Conservation (phyloP, 2,888 invertebrate genomes). For the Pediacus dermestoides region DNA sequence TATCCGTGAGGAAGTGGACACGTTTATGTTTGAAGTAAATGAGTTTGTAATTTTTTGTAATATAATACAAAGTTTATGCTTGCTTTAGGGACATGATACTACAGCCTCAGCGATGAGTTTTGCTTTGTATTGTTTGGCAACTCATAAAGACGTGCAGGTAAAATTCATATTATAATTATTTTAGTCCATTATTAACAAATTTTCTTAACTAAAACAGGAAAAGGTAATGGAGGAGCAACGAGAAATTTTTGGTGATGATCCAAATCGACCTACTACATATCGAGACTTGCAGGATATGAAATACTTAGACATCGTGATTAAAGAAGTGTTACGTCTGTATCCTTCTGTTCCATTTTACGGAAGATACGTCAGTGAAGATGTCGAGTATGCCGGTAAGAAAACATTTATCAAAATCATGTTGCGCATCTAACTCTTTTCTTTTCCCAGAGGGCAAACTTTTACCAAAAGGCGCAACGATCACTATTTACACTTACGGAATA, state of each 20-base stretch:
- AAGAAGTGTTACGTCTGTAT: constrained; percentile 24
- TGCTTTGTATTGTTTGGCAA: constrained; percentile 14
- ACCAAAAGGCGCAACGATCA: constrained; percentile 46
- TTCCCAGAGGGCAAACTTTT: constrained; percentile 23
- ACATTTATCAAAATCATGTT: no score
- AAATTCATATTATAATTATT: not conserved
- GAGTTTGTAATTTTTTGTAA: not conserved
- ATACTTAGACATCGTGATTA: constrained; percentile 29
- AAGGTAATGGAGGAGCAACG: constrained; percentile 37
- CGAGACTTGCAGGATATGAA: constrained; percentile 28
- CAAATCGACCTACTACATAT: constrained; percentile 13
- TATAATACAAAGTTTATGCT: constrained; percentile 2
- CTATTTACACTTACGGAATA: constrained; percentile 48
- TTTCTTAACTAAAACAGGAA: constrained; percentile 28
- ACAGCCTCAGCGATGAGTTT: constrained; percentile 19
- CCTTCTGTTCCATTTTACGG: constrained; percentile 41
- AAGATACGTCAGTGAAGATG: constrained; percentile 47
- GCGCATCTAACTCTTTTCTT: no score
- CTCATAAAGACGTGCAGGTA: constrained; percentile 21
- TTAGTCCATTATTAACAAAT: not conserved
- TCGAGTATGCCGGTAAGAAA: no score
- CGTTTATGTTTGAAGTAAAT: constrained; percentile 69
- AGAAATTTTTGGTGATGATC: constrained; percentile 21
- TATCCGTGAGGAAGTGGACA: constrained; percentile 68
- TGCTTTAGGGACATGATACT: constrained; percentile 24